These are phyloP conservation scores for Globodera rostochiensis DNA, from an alignment of 1,140 invertebrate genomes.

Conservation along the genomic window DNA sequence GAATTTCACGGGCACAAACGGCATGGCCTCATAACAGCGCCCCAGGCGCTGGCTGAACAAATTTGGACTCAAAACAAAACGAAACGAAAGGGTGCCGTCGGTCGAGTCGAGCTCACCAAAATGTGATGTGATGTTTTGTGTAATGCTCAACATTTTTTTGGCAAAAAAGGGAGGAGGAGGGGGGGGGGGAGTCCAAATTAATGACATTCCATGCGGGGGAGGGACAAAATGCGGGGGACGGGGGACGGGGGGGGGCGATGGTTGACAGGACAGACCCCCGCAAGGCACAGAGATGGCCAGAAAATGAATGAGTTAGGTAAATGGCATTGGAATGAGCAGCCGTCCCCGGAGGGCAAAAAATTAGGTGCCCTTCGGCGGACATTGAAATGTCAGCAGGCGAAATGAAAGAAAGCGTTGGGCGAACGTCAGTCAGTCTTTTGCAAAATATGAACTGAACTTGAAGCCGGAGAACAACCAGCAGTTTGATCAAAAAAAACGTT, in stretches of 20 bases:
- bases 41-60: too few relatives aligned
- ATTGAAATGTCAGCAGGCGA: not conserved
- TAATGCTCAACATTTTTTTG: not conserved
- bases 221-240: not conserved
- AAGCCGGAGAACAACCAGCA: too few relatives aligned
- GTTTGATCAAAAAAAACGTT: too few relatives aligned
- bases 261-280: not conserved
- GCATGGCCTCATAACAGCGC: too few relatives aligned
- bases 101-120: too few relatives aligned
- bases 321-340: not conserved
- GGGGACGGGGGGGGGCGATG: not conserved
- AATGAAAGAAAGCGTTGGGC: too few relatives aligned
- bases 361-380: not conserved
- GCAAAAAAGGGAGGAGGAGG: not conserved
- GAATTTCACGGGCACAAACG: too few relatives aligned
- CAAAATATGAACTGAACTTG: too few relatives aligned
- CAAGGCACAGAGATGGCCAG: not conserved
- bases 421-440: too few relatives aligned
- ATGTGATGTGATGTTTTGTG: not conserved
- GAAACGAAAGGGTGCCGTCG: too few relatives aligned
- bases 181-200: conserved; percentile 5
- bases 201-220: conserved; percentile 2
- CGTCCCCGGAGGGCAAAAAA: not conserved
- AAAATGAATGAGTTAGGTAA: conserved; percentile 1
- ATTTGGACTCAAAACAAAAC: too few relatives aligned